These are phyloP conservation scores for Ctenochaetus hawaiiensis DNA, from an alignment of 2,797 vertebrate genomes.

Conservation along the genomic window DNA sequence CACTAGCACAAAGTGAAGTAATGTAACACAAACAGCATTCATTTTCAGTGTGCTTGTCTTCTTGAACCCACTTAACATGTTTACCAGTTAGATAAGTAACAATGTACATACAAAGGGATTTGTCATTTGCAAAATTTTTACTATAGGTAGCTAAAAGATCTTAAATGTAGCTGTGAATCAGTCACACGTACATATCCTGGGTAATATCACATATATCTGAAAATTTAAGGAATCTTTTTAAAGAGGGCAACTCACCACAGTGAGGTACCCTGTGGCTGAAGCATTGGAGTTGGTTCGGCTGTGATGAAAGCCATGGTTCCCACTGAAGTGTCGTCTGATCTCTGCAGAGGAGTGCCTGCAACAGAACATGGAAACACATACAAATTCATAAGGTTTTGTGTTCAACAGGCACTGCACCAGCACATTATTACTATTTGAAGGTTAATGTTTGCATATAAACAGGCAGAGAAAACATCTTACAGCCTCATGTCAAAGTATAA, in stretches of 20 bases:
- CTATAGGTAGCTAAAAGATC: background rate
- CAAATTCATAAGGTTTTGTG: slow-evolving; percentile 13
- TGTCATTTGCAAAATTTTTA: background rate
- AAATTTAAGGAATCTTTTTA: slow-evolving; percentile 6
- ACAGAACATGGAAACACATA: slow-evolving; percentile 40
- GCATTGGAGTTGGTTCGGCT: slow-evolving; percentile 76
- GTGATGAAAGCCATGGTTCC: slow-evolving; percentile 68
- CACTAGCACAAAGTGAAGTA: background rate
- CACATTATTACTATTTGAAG: background rate
- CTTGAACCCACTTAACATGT: background rate
- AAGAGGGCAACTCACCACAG: slow-evolving; percentile 72
- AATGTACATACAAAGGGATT: background rate
- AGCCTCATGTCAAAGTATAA: slow-evolving; percentile 18
- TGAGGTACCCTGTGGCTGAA: slow-evolving; percentile 64
- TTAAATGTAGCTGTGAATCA: slow-evolving; percentile 6
- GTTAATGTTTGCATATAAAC: background rate
- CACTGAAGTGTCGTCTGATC: slow-evolving; percentile 75
- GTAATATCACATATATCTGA: slow-evolving; percentile 11
- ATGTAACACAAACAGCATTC: background rate
- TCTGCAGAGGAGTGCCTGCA: slow-evolving; percentile 81
- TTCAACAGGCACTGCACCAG: background rate
- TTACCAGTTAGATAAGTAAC: background rate
- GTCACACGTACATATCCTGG: slow-evolving; percentile 2
- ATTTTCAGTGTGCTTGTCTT: background rate
- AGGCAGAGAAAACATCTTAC: background rate